Conservation (phyloP, 2,113 vertebrate species). For the Rostratula benghalensis region DNA sequence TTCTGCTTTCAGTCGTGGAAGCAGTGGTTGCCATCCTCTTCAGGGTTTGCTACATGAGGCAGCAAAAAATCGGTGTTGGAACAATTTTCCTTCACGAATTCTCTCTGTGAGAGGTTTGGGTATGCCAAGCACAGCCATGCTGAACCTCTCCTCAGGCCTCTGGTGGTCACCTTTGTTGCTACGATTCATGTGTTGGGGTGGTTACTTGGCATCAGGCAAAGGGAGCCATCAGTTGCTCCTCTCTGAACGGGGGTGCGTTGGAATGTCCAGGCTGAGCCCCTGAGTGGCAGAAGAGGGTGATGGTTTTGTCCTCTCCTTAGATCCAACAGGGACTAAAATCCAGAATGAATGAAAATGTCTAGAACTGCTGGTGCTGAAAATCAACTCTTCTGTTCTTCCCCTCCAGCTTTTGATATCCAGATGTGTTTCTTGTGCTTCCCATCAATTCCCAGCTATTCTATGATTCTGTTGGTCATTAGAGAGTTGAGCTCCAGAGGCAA, state of each 20-base stretch:
- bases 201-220: neutral
- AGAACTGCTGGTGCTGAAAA: neutral
- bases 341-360: neutral
- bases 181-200: rapidly evolving
- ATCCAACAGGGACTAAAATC: neutral
- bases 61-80: neutral
- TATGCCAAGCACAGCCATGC: neutral
- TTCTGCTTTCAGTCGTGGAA: neutral
- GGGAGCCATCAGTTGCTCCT: neutral
- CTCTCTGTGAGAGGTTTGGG: neutral
- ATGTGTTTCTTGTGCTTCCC: neutral
- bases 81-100: neutral
- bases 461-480: neutral
- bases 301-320: neutral
- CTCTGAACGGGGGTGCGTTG: neutral
- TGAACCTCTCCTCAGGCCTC: neutral
- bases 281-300: neutral
- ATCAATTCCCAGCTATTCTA: neutral
- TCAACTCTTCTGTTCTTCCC: neutral
- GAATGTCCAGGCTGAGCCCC: neutral
- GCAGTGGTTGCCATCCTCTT: rapidly evolving
- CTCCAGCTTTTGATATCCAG: neutral
- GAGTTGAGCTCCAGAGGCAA: neutral
- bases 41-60: neutral
- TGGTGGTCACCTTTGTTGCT: neutral